A percentile compares a stretch with the other conserved stretches of the same genome.
Evolutionary conservation across 2,888 invertebrate genomes (phyloP).

Genomic region (Conomelus anceps): DNA sequence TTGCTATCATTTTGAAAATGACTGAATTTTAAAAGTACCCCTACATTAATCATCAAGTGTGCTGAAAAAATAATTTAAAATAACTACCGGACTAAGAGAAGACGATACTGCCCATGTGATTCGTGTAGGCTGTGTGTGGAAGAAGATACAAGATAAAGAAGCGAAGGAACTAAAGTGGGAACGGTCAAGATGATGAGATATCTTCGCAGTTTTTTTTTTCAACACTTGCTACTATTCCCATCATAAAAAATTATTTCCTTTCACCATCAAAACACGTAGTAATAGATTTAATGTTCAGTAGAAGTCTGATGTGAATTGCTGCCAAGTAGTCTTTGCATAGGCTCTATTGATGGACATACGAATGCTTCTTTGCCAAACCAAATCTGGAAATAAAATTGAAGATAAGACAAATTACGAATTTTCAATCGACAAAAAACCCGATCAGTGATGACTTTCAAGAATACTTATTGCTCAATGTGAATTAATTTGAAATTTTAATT

Average conservation of each 20-base stretch:
- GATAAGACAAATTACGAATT: no score
- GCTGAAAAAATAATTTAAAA: no score
- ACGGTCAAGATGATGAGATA: background rate
- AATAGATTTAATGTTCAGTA: background rate
- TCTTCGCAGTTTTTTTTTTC: background rate
- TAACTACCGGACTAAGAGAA: background rate
- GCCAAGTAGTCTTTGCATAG: background rate
- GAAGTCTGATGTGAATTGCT: background rate
- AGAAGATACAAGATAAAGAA: background rate
- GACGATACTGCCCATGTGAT: background rate
- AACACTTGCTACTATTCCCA: background rate
- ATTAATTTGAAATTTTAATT: no score
- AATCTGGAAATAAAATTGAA: no score
- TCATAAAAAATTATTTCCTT: background rate
- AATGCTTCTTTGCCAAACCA: background rate
- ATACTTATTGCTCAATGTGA: no score
- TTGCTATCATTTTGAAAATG: background rate
- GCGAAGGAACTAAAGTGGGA: background rate
- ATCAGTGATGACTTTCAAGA: no score
- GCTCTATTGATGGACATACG: background rate
- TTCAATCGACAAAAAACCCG: no score
- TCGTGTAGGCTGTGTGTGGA: background rate
- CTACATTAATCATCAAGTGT: background rate
- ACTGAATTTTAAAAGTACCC: background rate
- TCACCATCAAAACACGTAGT: background rate